Evolutionary conservation across 2,113 vertebrate genomes (phyloP).

Genomic region (Chlamydotis undulata): DNA sequence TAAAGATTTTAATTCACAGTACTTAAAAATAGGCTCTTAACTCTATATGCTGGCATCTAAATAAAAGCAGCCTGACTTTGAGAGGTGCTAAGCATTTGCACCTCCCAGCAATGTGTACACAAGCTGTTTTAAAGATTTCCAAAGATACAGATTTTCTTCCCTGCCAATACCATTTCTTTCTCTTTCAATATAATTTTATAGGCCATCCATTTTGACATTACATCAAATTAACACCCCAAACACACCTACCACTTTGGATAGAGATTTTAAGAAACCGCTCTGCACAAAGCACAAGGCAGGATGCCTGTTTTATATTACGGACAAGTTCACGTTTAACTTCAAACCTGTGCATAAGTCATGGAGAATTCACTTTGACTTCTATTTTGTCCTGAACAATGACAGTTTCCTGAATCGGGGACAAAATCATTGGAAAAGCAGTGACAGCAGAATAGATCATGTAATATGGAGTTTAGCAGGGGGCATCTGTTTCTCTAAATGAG

Average conservation of each 20-base stretch:
- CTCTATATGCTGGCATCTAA: constrained; percentile 60
- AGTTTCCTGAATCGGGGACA: constrained; percentile 47
- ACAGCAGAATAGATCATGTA: constrained; percentile 18
- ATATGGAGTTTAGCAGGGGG: constrained; percentile 13
- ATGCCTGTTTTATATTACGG: constrained; percentile 22
- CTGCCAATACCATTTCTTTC: constrained; percentile 51
- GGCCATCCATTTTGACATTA: constrained; percentile 58
- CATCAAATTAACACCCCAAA: constrained; percentile 56
- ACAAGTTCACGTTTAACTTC: constrained; percentile 24
- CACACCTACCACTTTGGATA: constrained; percentile 44
- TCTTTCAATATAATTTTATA: constrained; percentile 48
- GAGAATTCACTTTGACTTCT: constrained; percentile 47
- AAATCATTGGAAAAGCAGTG: constrained; percentile 33
- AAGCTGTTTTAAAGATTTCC: constrained; percentile 68
- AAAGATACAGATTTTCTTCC: constrained; percentile 54
- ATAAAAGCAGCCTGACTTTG: constrained; percentile 70
- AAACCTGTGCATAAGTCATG: neutral
- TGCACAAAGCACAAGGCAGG: neutral
- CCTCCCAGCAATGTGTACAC: constrained; percentile 61
- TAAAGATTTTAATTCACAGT: constrained; percentile 56
- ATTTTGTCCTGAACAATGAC: constrained; percentile 44
- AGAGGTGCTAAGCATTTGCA: constrained; percentile 68
- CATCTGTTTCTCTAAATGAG: constrained; percentile 42
- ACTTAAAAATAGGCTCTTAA: constrained; percentile 66
- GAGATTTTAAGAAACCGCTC: constrained; percentile 17